phyloP scores from a whole-genome alignment of 2,113 vertebrate species.

The Parus major region DNA sequence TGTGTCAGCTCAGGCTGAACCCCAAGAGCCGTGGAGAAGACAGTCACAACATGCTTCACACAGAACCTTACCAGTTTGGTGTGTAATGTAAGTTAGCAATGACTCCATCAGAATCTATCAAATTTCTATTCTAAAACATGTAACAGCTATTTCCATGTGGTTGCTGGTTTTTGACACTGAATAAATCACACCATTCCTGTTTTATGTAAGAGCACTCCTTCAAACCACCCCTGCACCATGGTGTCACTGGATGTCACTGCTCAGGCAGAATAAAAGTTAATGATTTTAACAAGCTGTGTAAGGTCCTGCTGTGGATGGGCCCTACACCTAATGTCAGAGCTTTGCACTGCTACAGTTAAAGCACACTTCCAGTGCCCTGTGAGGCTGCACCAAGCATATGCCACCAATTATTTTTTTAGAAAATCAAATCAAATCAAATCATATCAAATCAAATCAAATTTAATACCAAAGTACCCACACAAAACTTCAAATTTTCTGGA shows the following conservation, averaged over 20 bases:
- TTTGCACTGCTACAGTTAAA: not conserved
- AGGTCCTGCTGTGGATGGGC: not conserved
- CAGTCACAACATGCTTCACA: not conserved
- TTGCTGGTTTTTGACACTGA: not conserved
- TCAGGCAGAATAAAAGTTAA: not conserved
- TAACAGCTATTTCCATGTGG: not conserved
- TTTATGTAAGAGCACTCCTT: not conserved
- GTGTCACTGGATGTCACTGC: not conserved
- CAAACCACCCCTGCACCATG: not conserved
- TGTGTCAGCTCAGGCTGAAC: not conserved
- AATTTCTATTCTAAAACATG: not conserved
- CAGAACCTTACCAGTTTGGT: accelerated
- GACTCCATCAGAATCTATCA: accelerated
- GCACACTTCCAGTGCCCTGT: not conserved
- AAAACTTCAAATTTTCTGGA: not conserved
- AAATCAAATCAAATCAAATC: not conserved
- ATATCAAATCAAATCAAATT: not conserved
- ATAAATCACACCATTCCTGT: not conserved
- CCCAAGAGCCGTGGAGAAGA: not conserved
- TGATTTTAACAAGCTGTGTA: not conserved
- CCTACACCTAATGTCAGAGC: not conserved
- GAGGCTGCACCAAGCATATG: not conserved
- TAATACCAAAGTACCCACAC: not conserved
- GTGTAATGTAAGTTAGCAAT: not conserved
- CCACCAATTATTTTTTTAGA: not conserved